A percentile compares a stretch with the other conserved stretches of the same genome.
Evolutionary conservation across 2,797 vertebrate genomes (phyloP).

Genomic region (Lagocephalus sceleratus): DNA sequence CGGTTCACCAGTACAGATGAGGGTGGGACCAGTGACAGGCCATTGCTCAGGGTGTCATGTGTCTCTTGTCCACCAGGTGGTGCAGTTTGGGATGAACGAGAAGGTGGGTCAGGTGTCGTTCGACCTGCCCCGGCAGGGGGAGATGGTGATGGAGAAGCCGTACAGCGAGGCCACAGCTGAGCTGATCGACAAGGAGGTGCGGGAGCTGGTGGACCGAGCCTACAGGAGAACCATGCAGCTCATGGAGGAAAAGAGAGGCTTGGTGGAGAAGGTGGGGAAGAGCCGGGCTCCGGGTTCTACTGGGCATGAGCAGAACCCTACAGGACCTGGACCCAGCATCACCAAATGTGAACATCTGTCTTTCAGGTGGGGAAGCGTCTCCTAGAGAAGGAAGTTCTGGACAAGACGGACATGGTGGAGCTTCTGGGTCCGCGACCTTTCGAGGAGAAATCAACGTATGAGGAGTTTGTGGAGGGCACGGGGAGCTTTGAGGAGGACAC

Average conservation of each 20-base stretch:
- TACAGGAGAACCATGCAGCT: conserved; percentile 65
- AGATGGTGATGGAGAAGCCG: conserved; percentile 75
- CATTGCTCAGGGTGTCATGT: no score
- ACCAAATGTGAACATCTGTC: not conserved
- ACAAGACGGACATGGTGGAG: conserved; percentile 80
- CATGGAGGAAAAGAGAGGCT: conserved; percentile 63
- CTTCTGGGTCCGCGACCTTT: conserved; percentile 79
- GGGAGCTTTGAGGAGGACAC: conserved; percentile 83
- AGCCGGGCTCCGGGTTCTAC: not conserved
- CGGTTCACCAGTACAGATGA: not conserved
- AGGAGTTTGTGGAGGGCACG: conserved; percentile 81
- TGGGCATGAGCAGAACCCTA: not conserved
- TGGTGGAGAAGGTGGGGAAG: conserved; percentile 74
- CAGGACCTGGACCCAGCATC: no score
- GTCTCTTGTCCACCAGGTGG: conserved; percentile 68
- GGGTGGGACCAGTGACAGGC: no score
- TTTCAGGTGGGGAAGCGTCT: conserved; percentile 77
- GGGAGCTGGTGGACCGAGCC: conserved; percentile 63
- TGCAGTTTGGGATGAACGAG: conserved; percentile 82
- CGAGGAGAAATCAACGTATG: conserved; percentile 77
- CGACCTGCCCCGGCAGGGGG: conserved; percentile 68
- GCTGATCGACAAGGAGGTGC: conserved; percentile 77
- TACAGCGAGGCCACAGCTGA: conserved; percentile 79
- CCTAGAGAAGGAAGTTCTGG: conserved; percentile 79
- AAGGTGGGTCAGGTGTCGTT: conserved; percentile 83